Evolutionary conservation across 2,113 vertebrate genomes (phyloP).

Genomic region (Pyxicephalus adspersus): DNA sequence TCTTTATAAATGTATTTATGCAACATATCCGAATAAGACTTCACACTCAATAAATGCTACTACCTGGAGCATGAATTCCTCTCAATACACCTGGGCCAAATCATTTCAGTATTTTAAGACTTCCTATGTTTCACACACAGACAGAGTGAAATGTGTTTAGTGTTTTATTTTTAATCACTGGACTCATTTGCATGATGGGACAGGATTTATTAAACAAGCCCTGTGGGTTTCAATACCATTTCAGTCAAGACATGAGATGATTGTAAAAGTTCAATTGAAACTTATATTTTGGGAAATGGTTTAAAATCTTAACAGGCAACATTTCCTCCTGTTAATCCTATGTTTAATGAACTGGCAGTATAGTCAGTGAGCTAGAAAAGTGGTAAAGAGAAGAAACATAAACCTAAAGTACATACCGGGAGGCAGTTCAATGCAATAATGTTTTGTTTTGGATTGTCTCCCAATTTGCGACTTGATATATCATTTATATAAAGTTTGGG

Average conservation of each 20-base stretch:
- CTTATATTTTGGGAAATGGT: slow-evolving; percentile 20
- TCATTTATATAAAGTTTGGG: no score
- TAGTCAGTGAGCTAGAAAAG: neutral
- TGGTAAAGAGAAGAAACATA: neutral
- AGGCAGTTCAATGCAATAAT: no score
- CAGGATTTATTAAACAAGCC: slow-evolving; percentile 61
- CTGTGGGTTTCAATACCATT: slow-evolving; percentile 57
- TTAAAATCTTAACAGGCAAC: slow-evolving; percentile 9
- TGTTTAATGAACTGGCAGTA: neutral
- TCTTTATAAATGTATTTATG: slow-evolving; percentile 1
- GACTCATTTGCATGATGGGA: slow-evolving; percentile 62
- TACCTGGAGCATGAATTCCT: slow-evolving; percentile 3
- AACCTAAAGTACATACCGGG: no score
- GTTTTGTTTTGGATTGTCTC: no score
- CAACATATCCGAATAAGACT: neutral
- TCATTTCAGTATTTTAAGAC: slow-evolving; percentile 7
- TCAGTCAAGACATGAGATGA: slow-evolving; percentile 63
- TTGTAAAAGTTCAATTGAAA: slow-evolving; percentile 51
- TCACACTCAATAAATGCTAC: neutral
- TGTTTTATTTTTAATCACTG: slow-evolving; percentile 61
- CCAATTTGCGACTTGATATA: no score
- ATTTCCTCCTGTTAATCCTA: neutral
- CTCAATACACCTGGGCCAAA: neutral
- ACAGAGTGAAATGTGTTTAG: slow-evolving; percentile 61
- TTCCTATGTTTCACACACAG: slow-evolving; percentile 49